Base-by-base conservation (phyloP, 2,797 vertebrate species). In the Mormyrus hasselquistii region DNA sequence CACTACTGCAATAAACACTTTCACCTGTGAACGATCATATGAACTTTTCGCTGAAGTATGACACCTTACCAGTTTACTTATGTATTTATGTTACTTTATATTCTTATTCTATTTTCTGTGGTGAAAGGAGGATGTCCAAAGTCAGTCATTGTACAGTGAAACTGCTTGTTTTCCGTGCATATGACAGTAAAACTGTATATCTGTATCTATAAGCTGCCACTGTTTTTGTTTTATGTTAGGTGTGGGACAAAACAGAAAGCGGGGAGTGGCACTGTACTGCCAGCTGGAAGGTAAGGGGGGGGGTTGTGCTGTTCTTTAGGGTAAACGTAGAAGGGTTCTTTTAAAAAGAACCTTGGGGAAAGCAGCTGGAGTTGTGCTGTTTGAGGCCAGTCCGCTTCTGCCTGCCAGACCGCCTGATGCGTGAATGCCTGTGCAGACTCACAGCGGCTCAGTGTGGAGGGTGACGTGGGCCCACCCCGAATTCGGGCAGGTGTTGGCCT, bases 381-480 rank as follows among this genome's bases (percentile, higher is more conserved):
- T 52, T 50, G 83, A 25, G 83, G n/a, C 22, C 9, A 29, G 49
- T 52, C 47, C 1, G 49, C 12, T 12, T 19, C 44, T 85, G 1
- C n/a, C 49, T 52, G 49, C 44, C 3, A 7, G n/a, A 12, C 25
- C 0, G 9, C 47, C 49, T 49, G 44, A 52, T 25, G 19, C 22
- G 4, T 2, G 44, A 25, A 85, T 85, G 41, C 38, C 29, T 88
- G 9, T 87, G 29, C 19, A 99, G 99, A 99, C 98, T 0, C 98
- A 99, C 44, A 99, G 98, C 90, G 98, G 99, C 29, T 99, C 99
- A 0, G 99, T 99, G 52, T 99, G 99, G 99, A 96, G 99, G 89
- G 99, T 99, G 90, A 99, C 98, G 0, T 99, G 99, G 98, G 99
- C 99, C 47, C 99, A 99, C 94, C 98, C 98, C 19, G 99, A 99